Conservation (phyloP, 1,140 invertebrate genomes). For the Ips typographus region DNA sequence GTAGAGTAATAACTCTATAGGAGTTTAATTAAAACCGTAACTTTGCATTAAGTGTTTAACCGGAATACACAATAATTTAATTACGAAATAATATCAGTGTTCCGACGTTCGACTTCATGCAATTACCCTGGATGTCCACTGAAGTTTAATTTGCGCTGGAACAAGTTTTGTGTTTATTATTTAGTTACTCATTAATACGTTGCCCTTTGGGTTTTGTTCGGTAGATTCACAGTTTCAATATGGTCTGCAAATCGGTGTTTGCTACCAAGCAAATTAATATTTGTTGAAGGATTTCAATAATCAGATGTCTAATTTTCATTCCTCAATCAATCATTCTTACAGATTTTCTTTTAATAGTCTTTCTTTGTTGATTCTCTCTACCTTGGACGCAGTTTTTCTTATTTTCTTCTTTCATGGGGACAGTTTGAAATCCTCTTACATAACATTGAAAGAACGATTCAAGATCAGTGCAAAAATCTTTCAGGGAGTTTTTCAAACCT, state of each 20-base stretch:
- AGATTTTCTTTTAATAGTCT: too few species aligned
- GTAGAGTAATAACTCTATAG: conserved; percentile 30
- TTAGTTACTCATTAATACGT: conserved; percentile 32
- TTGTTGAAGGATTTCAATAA: too few species aligned
- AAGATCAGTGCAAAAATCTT: too few species aligned
- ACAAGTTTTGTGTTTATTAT: conserved; percentile 36
- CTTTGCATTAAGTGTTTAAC: conserved; percentile 39
- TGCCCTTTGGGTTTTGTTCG: conserved; percentile 2
- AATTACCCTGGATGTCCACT: conserved; percentile 37
- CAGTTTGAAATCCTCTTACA: too few species aligned
- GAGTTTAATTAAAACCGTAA: conserved; percentile 38
- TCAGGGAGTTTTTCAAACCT: too few species aligned
- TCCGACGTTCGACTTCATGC: conserved; percentile 36
- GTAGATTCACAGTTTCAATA: not conserved
- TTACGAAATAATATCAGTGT: conserved; percentile 38
- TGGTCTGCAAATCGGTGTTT: not conserved
- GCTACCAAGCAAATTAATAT: not conserved
- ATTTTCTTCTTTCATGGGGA: too few species aligned
- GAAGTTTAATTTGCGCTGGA: conserved; percentile 33
- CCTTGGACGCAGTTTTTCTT: too few species aligned
- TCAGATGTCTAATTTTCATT: too few species aligned
- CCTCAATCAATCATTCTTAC: too few species aligned
- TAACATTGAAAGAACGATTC: too few species aligned
- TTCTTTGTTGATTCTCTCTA: too few species aligned
- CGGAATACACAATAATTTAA: conserved; percentile 39